Evolutionary conservation across 2,888 invertebrate genomes (phyloP), one percentile per base, ranked within the genome.

Genomic region (Cantharis rustica): DNA sequence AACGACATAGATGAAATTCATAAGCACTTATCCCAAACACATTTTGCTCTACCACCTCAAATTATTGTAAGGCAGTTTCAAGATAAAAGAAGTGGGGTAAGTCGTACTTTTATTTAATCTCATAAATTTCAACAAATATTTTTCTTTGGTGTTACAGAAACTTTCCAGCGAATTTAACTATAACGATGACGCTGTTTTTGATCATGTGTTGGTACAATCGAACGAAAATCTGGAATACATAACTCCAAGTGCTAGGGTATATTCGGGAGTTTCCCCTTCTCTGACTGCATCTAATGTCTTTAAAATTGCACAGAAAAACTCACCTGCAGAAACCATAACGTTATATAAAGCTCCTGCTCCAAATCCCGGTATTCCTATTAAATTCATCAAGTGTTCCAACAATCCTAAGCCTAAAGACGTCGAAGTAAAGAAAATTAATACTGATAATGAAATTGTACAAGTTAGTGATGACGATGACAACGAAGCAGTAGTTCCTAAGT

Each of bases 11-110:
- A 84, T 2, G 88, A 88, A 3, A 85, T 92, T 76, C 86, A 89
- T 61, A 84, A 83, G 10, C 92, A 92, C 85, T 88, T 91, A 75
- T 87, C 88, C 20, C 79, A 83, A 5, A 79, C 81, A n/a, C 90
- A 90, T 82, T 87, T 86, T 61, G 86, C 88, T 75, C 84, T 87
- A 71, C 82, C 85, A 13, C 86, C 88, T 0, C 85, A 86, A 68
- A 80, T 88, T 61, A 83, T 89, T 1, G 86, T 87, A 2, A 82
- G 87, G n/a, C 72, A 81, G n/a, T 47, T 5, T 47, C 47, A 47
- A 47, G 47, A 47, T n/a, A 47, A 47, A 47, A n/a, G 47, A 20
- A 73, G 73, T 27, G 62, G 26, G 27, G 82, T 81, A 80, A 76
- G 79, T 79, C 13, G 15, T 47, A 27, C 10, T 66, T 27, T 27